Conservation (phyloP, 2,113 vertebrate genomes). For the Pycnonotus jocosus region DNA sequence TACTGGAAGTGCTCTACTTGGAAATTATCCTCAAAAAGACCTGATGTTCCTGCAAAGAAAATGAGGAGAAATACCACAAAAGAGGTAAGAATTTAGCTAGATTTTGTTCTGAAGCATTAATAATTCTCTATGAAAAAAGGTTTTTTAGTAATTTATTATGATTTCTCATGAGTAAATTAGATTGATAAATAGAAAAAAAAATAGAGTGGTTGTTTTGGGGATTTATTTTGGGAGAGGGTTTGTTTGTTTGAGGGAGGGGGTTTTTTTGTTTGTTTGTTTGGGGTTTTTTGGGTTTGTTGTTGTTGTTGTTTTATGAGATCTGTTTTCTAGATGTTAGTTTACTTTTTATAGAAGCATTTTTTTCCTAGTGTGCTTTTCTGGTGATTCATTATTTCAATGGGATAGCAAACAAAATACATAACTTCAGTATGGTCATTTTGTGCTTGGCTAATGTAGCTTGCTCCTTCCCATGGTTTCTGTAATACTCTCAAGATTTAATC, state of each 20-base stretch:
- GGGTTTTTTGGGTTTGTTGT: neutral
- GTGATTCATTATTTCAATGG: neutral
- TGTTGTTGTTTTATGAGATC: neutral
- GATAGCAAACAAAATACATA: neutral
- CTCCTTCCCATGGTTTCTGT: neutral
- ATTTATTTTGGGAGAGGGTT: fast-evolving
- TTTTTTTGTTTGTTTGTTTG: neutral
- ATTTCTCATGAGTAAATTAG: neutral
- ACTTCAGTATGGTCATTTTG: neutral
- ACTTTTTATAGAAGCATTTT: neutral
- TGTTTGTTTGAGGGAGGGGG: neutral
- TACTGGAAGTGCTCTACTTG: neutral
- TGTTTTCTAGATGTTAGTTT: neutral
- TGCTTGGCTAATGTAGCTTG: neutral
- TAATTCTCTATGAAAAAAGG: neutral
- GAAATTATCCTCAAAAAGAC: neutral
- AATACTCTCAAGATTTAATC: neutral
- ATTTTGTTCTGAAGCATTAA: neutral
- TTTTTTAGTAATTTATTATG: neutral
- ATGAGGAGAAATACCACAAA: neutral
- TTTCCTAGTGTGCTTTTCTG: neutral
- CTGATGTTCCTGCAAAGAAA: neutral
- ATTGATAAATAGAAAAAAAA: neutral
- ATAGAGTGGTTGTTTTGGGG: fast-evolving
- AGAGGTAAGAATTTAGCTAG: neutral